Conservation (phyloP, 2,888 invertebrate genomes). For the Horisme vitalbata region DNA sequence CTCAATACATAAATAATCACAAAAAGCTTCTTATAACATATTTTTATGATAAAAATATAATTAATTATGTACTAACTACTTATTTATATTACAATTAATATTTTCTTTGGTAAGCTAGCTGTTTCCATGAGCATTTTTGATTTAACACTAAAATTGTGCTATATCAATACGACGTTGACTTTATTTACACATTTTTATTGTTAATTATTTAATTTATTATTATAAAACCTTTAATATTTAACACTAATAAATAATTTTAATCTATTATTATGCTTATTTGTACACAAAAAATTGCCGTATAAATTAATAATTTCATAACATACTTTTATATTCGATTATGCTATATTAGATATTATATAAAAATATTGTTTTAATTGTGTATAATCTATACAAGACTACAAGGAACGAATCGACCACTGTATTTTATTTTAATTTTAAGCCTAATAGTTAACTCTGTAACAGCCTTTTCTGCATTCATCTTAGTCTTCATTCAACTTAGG, state of each 20-base stretch:
- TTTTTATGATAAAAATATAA: too few relatives aligned
- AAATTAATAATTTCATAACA: too few relatives aligned
- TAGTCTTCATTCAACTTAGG: too few relatives aligned
- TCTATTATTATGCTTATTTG: not conserved
- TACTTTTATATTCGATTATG: too few relatives aligned
- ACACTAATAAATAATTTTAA: slow-evolving; percentile 20
- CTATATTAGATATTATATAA: too few relatives aligned
- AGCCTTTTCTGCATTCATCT: too few relatives aligned
- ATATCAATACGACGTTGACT: not conserved
- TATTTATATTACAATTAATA: too few relatives aligned
- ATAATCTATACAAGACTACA: slow-evolving; percentile 16
- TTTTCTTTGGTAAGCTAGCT: slow-evolving; percentile 78
- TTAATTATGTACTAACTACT: too few relatives aligned
- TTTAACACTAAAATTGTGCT: not conserved
- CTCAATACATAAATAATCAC: slow-evolving; percentile 20
- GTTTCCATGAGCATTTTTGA: slow-evolving; percentile 57
- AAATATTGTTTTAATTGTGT: not conserved
- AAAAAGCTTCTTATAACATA: slow-evolving; percentile 10
- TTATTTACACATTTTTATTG: slow-evolving; percentile 6
- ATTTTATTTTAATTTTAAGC: not conserved
- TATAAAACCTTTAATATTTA: slow-evolving; percentile 10
- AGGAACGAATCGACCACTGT: slow-evolving; percentile 13
- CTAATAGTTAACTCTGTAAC: too few relatives aligned
- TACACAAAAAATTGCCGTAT: not conserved
- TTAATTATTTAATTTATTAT: slow-evolving; percentile 5